Evolutionary conservation across 2,888 invertebrate species (phyloP).

Genomic region (Caenorhabditis virilis): DNA sequence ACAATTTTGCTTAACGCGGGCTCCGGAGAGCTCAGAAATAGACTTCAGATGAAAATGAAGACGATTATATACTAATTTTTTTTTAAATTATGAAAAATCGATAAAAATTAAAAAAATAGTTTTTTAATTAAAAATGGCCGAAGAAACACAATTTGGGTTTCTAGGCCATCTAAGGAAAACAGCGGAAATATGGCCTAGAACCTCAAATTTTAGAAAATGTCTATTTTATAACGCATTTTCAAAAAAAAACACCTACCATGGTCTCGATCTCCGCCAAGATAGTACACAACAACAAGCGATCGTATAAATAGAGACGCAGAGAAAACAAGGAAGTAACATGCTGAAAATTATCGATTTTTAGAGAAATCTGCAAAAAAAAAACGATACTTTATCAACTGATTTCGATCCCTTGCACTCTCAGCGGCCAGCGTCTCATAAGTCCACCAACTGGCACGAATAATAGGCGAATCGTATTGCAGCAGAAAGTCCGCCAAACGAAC

Average conservation of each 20-base stretch:
- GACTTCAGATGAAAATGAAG: too few relatives aligned
- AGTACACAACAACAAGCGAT: conserved; percentile 62
- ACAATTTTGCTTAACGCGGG: too few relatives aligned
- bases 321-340: conserved; percentile 66
- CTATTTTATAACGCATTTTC: too few relatives aligned
- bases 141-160: too few relatives aligned
- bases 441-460: conserved; percentile 64
- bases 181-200: too few relatives aligned
- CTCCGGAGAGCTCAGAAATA: too few relatives aligned
- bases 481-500: conserved; percentile 60
- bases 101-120: too few relatives aligned
- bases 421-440: conserved; percentile 67
- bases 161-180: too few relatives aligned
- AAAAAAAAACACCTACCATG: conserved; percentile 73
- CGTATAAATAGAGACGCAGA: conserved; percentile 65
- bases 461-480: conserved; percentile 49
- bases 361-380: neutral
- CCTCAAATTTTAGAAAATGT: too few relatives aligned
- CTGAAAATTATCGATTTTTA: conserved; percentile 32
- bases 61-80: too few relatives aligned
- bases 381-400: conserved; percentile 57
- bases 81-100: too few relatives aligned
- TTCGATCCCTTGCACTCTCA: conserved; percentile 63
- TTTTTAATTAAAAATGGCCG: too few relatives aligned
- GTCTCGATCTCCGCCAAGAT: conserved; percentile 87